These are phyloP conservation scores for Hypena proboscidalis DNA, from an alignment of 2,888 invertebrate genomes.

Conservation along the genomic window DNA sequence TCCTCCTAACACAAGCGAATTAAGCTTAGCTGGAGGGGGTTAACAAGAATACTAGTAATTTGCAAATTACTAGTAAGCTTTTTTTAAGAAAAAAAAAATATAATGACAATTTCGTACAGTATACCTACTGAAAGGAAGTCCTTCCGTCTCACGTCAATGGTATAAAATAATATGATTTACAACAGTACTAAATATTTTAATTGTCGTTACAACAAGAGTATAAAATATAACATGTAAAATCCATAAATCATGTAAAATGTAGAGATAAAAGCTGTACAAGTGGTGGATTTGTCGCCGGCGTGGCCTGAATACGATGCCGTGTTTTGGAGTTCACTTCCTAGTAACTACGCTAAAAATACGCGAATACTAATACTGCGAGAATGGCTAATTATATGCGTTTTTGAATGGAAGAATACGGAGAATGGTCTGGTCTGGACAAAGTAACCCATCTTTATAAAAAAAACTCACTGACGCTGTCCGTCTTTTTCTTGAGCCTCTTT, in stretches of 20 bases:
- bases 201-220: slow-evolving; percentile 16
- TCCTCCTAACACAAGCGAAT: too few relatives aligned
- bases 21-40: too few relatives aligned
- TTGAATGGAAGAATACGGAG: slow-evolving; percentile 2
- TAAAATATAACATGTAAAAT: slow-evolving; percentile 10
- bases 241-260: slow-evolving; percentile 31
- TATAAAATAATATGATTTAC: background rate
- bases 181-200: slow-evolving; percentile 1
- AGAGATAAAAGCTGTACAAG: slow-evolving; percentile 31
- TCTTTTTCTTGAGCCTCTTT: too few relatives aligned
- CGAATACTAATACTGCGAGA: slow-evolving; percentile 1
- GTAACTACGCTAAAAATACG: slow-evolving; percentile 28
- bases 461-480: too few relatives aligned
- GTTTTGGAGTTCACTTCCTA: slow-evolving; percentile 26
- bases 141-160: too few relatives aligned
- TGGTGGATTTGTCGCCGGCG: slow-evolving; percentile 32
- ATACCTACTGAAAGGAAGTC: too few relatives aligned
- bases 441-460: too few relatives aligned
- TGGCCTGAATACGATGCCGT: slow-evolving; percentile 39
- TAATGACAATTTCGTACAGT: too few relatives aligned
- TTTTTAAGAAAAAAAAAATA: too few relatives aligned
- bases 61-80: too few relatives aligned
- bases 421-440: background rate
- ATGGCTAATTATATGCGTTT: background rate
- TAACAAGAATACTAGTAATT: too few relatives aligned